Base-by-base conservation (phyloP, 2,113 vertebrate genomes). In the Thryonomys swinderianus region DNA sequence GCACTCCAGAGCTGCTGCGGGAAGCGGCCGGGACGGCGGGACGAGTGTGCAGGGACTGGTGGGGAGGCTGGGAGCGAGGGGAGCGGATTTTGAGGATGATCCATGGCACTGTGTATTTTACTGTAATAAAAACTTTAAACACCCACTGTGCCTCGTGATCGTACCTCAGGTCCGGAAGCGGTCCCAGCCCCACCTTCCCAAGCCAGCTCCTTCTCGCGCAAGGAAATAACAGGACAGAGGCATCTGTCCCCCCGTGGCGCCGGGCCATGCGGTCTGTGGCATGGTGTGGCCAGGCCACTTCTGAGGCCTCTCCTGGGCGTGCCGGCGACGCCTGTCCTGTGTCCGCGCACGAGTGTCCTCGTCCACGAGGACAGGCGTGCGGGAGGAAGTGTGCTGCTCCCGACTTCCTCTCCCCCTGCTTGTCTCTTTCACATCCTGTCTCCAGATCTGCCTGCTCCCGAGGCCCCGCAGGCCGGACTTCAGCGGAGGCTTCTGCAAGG, bases 131-230 rank as follows among this genome's bases (percentile, higher is more conserved):
- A 9, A 76, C 17, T 16, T 30, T 30, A 30, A 76, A 48, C 27
- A 17, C 42, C 42, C 42, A 32, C 7, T 17, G 27, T 76, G 73
- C 13, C 16, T 76, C 8, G 7, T 73, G 25, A 30, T 48, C 42
- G 8, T 9, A 14, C 14, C 42, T 48, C 20, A 3, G 3, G 14
- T 20, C 37, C 37, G 83, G 30, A 20, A 45, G 1, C 3, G 4
- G 48, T 13, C 27, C 62, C 11, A 74, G 45, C 7, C 42, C 42
- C 0, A 1, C 16, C 17, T 25, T 45, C 11, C 34, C 16, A 12
- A 78, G 18, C 73, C 6, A 0, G 3, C 34, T 21, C 7, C 13
- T 32, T 79, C 53, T 32, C 32, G 3, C n/a, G 20, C 27, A 23
- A 37, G 78, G 55, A 1, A 7, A 30, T 32, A 37, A 45, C 55